These are phyloP conservation scores for Schizotus pectinicornis DNA, from an alignment of 2,888 invertebrate species.

Conservation along the genomic window DNA sequence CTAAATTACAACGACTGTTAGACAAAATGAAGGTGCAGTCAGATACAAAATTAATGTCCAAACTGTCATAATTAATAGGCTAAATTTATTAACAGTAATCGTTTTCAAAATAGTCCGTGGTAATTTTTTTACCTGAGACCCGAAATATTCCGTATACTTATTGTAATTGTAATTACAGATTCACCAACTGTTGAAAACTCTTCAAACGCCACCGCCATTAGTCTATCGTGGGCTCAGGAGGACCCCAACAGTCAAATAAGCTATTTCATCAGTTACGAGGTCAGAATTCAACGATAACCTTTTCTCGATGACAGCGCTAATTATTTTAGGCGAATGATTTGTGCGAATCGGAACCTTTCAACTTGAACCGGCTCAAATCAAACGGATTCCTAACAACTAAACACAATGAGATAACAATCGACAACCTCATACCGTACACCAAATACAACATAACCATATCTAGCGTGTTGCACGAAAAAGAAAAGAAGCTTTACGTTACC, in stretches of 20 bases:
- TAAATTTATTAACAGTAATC: no score
- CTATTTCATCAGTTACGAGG: constrained; percentile 47
- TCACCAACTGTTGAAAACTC: constrained; percentile 39
- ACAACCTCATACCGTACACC: constrained; percentile 50
- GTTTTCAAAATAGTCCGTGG: no score
- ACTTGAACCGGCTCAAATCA: constrained; percentile 45
- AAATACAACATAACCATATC: constrained; percentile 49
- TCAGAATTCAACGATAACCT: constrained; percentile 19
- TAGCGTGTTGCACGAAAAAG: constrained; percentile 46
- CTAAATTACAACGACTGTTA: no score
- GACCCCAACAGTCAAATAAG: constrained; percentile 41
- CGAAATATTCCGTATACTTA: constrained; percentile 2
- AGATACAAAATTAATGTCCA: no score
- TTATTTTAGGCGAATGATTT: constrained; percentile 45
- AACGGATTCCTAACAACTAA: constrained; percentile 49
- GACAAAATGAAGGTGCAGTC: no score
- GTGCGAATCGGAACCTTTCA: constrained; percentile 39
- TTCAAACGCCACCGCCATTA: constrained; percentile 41
- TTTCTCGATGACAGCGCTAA: neutral
- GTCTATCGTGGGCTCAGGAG: constrained; percentile 43
- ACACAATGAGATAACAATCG: constrained; percentile 42
- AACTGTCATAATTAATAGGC: no score
- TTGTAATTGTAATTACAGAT: constrained; percentile 36
- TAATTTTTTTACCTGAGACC: no score
- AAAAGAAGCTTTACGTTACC: constrained; percentile 35